A percentile compares a stretch with the other conserved stretches of the same genome.
Conservation (phyloP, 2,113 vertebrate species). For the Oryctolagus cuniculus region mOryCun1.1 NC_091449.1:12002001-12002500, state of each 20-base stretch:
- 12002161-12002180: conserved; percentile 72
- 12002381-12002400: background rate
- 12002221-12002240: background rate
- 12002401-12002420: background rate
- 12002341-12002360: conserved; percentile 18
- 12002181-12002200: background rate
- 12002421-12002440: background rate
- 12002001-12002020: conserved; percentile 54
- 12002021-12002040: conserved; percentile 17
- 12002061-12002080: conserved; percentile 54
- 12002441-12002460: background rate
- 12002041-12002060: conserved; percentile 35
- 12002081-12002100: conserved; percentile 35
- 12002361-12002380: background rate
- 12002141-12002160: conserved; percentile 33
- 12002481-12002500: too few relatives aligned
- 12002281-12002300: conserved; percentile 30
- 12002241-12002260: background rate
- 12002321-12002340: background rate
- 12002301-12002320: conserved; percentile 5
- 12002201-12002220: conserved; percentile 1
- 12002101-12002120: conserved; percentile 58
- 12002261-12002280: background rate
- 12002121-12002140: conserved; percentile 41
- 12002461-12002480: background rate